These are phyloP conservation scores for Tragopan temminckii DNA, from an alignment of 2,797 vertebrate species.

Conservation along the genomic window DNA sequence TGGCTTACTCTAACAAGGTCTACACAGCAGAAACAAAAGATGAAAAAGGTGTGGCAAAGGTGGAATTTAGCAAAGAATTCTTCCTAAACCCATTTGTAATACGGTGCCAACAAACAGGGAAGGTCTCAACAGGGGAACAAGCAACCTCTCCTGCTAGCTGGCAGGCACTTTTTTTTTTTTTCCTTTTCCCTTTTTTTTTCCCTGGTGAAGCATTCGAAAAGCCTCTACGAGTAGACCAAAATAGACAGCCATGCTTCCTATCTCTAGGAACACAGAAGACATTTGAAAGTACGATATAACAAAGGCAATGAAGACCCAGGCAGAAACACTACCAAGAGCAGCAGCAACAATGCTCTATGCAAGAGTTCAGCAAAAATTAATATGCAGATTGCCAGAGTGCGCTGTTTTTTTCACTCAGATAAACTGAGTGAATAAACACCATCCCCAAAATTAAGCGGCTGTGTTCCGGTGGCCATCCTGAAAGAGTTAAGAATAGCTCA, in stretches of 20 bases:
- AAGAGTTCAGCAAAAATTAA: background rate
- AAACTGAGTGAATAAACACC: slow-evolving; percentile 20
- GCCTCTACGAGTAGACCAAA: background rate
- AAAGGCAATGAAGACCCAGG: slow-evolving; percentile 9
- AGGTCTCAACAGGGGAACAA: background rate
- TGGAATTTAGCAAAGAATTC: background rate
- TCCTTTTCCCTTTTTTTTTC: background rate
- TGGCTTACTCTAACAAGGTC: slow-evolving; percentile 22
- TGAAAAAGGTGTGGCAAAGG: background rate
- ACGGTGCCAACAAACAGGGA: background rate
- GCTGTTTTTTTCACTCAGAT: background rate
- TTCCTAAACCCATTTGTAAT: background rate
- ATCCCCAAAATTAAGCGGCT: background rate
- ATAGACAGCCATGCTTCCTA: background rate
- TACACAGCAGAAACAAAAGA: background rate
- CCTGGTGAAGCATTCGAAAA: slow-evolving; percentile 2
- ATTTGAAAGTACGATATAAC: slow-evolving; percentile 27
- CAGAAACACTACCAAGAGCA: background rate
- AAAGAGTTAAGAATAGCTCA: slow-evolving; percentile 21
- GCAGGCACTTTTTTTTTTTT: background rate
- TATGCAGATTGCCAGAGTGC: background rate
- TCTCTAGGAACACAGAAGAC: slow-evolving; percentile 5
- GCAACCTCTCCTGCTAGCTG: background rate
- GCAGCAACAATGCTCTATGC: background rate
- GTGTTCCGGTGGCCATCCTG: background rate